Evolutionary conservation across 2,888 invertebrate genomes (phyloP).

Genomic region (Sussaba pulchella): DNA sequence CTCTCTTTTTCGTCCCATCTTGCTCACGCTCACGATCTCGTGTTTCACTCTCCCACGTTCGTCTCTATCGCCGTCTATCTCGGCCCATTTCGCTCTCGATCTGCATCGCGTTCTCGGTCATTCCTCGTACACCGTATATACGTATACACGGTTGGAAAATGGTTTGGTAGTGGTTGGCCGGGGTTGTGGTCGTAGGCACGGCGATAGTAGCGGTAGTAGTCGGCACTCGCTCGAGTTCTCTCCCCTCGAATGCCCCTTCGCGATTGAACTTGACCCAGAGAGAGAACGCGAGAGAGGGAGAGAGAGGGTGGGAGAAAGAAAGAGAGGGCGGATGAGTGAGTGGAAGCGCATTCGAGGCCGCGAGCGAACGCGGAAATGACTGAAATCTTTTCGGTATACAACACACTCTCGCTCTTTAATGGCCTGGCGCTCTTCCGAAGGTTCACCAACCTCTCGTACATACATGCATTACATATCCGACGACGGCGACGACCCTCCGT

Average conservation of each 20-base stretch:
- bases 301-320: constrained; percentile 56
- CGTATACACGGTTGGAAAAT: constrained; percentile 3
- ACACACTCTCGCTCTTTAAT: constrained; percentile 73
- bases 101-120: constrained; percentile 61
- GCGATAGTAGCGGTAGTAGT: constrained; percentile 39
- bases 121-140: constrained; percentile 52
- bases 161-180: neutral
- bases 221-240: constrained; percentile 30
- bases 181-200: neutral
- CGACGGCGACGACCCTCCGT: too few species aligned
- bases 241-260: constrained; percentile 65
- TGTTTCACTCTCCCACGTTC: constrained; percentile 64
- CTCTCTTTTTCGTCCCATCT: constrained; percentile 18
- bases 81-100: constrained; percentile 63
- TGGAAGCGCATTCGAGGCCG: constrained; percentile 52
- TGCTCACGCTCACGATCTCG: constrained; percentile 56
- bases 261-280: constrained; percentile 81
- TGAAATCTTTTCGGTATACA: constrained; percentile 76
- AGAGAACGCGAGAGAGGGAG: constrained; percentile 59
- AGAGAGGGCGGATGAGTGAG: constrained; percentile 22
- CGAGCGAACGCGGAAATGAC: constrained; percentile 73
- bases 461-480: too few species aligned
- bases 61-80: constrained; percentile 55
- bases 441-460: constrained; percentile 3
- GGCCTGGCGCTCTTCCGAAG: constrained; percentile 70